Conservation (phyloP, 2,888 invertebrate genomes). For the Dicranocentrus wangi region DNA sequence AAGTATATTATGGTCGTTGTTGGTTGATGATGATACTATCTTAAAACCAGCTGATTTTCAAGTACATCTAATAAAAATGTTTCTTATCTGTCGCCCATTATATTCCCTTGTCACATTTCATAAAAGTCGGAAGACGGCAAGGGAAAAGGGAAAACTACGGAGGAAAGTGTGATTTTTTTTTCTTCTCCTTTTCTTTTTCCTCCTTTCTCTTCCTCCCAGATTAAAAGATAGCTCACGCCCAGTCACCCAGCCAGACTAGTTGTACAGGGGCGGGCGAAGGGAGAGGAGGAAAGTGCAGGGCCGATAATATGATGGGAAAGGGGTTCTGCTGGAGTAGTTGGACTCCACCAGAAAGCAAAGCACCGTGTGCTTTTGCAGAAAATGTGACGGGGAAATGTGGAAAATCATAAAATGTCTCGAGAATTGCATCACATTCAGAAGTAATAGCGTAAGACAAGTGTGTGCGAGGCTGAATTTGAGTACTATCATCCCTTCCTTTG, state of each 20-base stretch:
- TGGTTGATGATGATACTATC: slow-evolving; percentile 50
- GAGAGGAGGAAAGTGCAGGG: slow-evolving; percentile 4
- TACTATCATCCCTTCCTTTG: no score
- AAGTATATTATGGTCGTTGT: slow-evolving; percentile 56
- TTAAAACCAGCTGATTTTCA: slow-evolving; percentile 52
- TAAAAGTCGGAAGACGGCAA: slow-evolving; percentile 5
- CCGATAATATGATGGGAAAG: background rate
- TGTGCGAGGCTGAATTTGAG: no score
- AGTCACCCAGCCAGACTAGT: background rate
- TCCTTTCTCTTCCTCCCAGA: slow-evolving; percentile 42
- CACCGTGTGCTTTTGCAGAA: no score
- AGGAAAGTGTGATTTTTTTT: slow-evolving; percentile 11
- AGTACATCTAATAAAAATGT: slow-evolving; percentile 54
- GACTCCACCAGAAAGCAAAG: no score
- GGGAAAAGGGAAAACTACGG: no score
- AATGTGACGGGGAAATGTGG: slow-evolving; percentile 23
- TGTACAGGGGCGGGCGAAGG: background rate
- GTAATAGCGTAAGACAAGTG: background rate
- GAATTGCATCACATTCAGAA: slow-evolving; percentile 11
- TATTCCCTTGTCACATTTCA: slow-evolving; percentile 15
- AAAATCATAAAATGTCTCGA: slow-evolving; percentile 20
- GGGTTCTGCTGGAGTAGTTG: background rate
- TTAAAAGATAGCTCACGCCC: slow-evolving; percentile 53
- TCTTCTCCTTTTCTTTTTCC: background rate
- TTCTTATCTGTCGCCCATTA: slow-evolving; percentile 38